A percentile compares a stretch with the other conserved stretches of the same genome.
Evolutionary conservation across 2,113 vertebrate species (phyloP).

Genomic region (Gorilla gorilla): DNA sequence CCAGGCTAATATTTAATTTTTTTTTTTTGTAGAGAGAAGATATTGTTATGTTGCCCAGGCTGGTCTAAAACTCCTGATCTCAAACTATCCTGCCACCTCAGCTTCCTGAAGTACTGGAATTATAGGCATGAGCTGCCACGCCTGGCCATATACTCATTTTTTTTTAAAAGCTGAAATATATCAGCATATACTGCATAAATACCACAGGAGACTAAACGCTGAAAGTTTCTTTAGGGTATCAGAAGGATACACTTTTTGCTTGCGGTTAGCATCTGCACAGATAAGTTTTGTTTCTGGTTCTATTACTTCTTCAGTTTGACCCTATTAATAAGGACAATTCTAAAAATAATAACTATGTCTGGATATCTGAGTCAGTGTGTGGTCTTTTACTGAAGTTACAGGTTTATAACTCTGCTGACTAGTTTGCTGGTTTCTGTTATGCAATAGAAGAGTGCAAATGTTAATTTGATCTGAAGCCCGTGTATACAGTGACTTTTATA

Average conservation of each 20-base stretch:
- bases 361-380: not conserved
- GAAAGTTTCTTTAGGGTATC: constrained; percentile 40
- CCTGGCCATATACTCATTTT: not conserved
- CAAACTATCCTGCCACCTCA: not conserved
- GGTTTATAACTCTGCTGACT: constrained; percentile 49
- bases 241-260: constrained; percentile 31
- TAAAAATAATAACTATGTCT: constrained; percentile 8
- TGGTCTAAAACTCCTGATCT: not conserved
- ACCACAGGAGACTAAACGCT: constrained; percentile 50
- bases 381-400: constrained; percentile 42
- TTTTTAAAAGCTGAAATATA: not conserved
- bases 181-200: constrained; percentile 10
- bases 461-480: constrained; percentile 71
- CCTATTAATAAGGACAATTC: constrained; percentile 2
- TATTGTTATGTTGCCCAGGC: too few species aligned
- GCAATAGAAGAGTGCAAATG: constrained; percentile 64
- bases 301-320: not conserved
- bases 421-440: constrained; percentile 50
- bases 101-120: not conserved
- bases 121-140: not conserved
- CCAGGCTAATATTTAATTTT: too few species aligned
- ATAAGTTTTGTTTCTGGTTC: constrained; percentile 46
- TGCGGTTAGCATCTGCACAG: not conserved
- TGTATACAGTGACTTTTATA: constrained; percentile 75
- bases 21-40: too few species aligned